Conservation (phyloP, 2,888 invertebrate genomes). For the Hoplodrina ambigua region DNA sequence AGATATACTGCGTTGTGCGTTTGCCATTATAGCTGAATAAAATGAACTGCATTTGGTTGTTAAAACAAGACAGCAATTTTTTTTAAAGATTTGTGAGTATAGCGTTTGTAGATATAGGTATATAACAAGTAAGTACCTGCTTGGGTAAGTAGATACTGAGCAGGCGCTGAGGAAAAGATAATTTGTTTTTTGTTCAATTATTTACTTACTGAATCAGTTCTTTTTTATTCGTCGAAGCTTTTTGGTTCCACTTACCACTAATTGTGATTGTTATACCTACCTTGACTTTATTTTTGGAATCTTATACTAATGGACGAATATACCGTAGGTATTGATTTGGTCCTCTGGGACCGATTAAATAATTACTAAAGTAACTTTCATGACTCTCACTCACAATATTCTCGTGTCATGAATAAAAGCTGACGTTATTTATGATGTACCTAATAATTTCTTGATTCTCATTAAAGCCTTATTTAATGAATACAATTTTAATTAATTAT, state of each 20-base stretch:
- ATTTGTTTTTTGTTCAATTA: not conserved
- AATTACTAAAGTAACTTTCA: not conserved
- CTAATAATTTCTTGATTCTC: no score
- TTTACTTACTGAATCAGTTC: no score
- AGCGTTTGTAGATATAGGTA: not conserved
- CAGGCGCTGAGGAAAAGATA: not conserved
- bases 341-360: constrained; percentile 6
- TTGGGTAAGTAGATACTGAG: not conserved
- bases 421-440: no score
- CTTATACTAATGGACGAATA: not conserved
- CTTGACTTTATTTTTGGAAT: not conserved
- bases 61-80: not conserved
- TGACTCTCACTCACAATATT: not conserved
- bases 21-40: constrained; percentile 14
- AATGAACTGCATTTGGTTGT: constrained; percentile 27
- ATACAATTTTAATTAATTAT: no score
- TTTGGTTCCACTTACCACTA: not conserved
- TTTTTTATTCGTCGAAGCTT: not conserved
- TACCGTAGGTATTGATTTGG: not conserved
- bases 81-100: not conserved
- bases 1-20: constrained; percentile 10
- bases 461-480: no score
- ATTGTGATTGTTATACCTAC: not conserved
- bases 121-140: not conserved
- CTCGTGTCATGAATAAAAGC: no score